Evolutionary conservation across 2,797 vertebrate species (phyloP).

Genomic region (Acipenser ruthenus): DNA sequence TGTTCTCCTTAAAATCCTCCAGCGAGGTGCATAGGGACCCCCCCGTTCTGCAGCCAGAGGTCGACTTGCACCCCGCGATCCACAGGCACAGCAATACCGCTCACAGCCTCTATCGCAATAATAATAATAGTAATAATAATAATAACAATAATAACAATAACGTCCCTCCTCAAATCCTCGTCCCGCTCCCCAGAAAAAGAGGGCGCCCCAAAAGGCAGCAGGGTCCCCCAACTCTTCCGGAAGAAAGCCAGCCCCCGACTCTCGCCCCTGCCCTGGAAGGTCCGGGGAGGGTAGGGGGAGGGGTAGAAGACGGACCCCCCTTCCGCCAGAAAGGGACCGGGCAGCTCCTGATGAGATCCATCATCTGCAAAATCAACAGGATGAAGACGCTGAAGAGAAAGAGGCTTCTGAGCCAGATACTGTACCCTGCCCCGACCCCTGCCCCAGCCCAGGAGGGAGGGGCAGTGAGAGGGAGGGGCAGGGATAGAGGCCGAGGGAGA

Average conservation of each 20-base stretch:
- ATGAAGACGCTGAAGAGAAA: conserved; percentile 92
- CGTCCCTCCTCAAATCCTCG: not conserved
- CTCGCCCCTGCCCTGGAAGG: conserved; percentile 64
- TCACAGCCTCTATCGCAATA: no score
- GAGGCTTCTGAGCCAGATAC: conserved; percentile 78
- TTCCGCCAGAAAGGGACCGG: conserved; percentile 77
- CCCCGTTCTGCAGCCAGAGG: conserved; percentile 82
- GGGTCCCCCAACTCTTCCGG: conserved; percentile 65
- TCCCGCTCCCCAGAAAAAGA: conserved; percentile 74
- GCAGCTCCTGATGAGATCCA: conserved; percentile 84
- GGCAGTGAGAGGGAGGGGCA: conserved; percentile 27
- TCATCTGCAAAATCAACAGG: conserved; percentile 94
- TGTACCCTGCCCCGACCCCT: conserved; percentile 38
- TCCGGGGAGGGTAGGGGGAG: no score
- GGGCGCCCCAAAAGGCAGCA: conserved; percentile 85
- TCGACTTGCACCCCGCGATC: conserved; percentile 64
- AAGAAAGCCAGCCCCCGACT: conserved; percentile 83
- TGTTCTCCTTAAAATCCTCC: conserved; percentile 80
- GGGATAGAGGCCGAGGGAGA: conserved; percentile 32
- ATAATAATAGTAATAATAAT: no score
- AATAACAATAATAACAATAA: no score
- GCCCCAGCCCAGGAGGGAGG: conserved; percentile 37
- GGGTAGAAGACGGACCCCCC: conserved; percentile 58
- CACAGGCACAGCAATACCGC: not conserved
- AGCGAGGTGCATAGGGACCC: conserved; percentile 75